Base-by-base conservation (phyloP, 2,113 vertebrate species). In the Marmota monax region DNA sequence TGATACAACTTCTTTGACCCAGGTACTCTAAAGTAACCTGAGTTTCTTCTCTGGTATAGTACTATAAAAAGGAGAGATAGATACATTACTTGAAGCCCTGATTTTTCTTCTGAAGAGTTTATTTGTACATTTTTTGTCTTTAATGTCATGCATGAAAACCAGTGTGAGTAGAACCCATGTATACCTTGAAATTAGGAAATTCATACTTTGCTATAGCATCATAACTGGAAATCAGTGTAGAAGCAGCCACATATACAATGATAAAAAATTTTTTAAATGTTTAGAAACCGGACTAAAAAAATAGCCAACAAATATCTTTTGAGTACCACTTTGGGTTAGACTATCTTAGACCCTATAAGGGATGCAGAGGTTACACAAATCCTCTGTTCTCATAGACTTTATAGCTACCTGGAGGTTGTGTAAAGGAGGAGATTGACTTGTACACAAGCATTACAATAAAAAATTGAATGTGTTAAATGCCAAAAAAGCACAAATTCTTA, bases 1-100 rank as follows among this genome's bases (percentile, higher is more conserved):
- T 91, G 34, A 78, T 97, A 95, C 10, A 74, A 56, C n/a, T 92
- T 94, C 92, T 97, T 96, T 97, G 63, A 97, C 96, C 56, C 53
- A 84, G n/a, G 23, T 86, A 45, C 25, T 42, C 48, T 94, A 96
- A 67, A 7, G 48, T 83, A 86, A 96, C 77, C 45, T 94, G 63
- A 63, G 27, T 92, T 82, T 97, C 84, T 95, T 98, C 79, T 77
- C 83, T 92, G 42, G 92, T 91, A 88, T 89, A 97, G 83, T 96
- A 92, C 87, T 84, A 95, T 86, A 76, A 79, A 93, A 96, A 77
- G 51, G 18, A 45, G 0, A 76, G n/a, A 34, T 92, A 94, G 67
- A n/a, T 70, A 56, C 53, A 84, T 90, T 85, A 80, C 29, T 77
- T 84, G 6, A 73, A 93, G 67, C 22, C 58, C 42, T 96, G 53